Conservation (phyloP, 2,888 invertebrate species). For the Drosophila crucigera region DNA sequence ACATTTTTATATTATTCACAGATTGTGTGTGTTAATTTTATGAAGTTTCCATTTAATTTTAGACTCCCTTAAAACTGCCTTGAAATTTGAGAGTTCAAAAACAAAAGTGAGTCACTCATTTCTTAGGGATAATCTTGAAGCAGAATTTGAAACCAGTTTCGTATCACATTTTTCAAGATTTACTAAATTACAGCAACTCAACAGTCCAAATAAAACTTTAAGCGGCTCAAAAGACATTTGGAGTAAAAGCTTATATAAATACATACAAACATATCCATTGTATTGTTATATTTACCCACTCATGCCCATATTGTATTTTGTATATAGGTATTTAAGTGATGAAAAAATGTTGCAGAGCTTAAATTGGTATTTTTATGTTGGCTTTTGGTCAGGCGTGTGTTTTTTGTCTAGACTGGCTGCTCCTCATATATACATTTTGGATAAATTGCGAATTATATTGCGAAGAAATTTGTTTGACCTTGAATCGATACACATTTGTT, state of each 20-base stretch:
- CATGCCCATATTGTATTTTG: neutral
- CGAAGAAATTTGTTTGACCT: slow-evolving; percentile 40
- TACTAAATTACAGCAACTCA: neutral
- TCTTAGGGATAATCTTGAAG: neutral
- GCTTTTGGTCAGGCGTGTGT: slow-evolving; percentile 5
- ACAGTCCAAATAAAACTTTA: neutral
- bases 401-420: slow-evolving; percentile 16
- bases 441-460: neutral
- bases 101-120: neutral
- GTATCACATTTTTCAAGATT: neutral
- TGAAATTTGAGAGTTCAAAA: neutral
- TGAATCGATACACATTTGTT: slow-evolving; percentile 2
- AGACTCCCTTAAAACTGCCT: neutral
- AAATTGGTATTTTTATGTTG: slow-evolving; percentile 21
- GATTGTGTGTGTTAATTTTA: neutral
- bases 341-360: slow-evolving; percentile 7
- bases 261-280: neutral
- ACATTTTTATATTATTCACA: slow-evolving; percentile 3
- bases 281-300: neutral
- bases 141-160: neutral
- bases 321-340: neutral
- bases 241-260: neutral
- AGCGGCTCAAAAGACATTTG: neutral
- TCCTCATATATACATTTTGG: neutral
- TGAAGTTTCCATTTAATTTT: neutral